These are phyloP conservation scores for Dorcus parallelipipedus DNA, from an alignment of 2,888 invertebrate genomes.

Conservation along the genomic window DNA sequence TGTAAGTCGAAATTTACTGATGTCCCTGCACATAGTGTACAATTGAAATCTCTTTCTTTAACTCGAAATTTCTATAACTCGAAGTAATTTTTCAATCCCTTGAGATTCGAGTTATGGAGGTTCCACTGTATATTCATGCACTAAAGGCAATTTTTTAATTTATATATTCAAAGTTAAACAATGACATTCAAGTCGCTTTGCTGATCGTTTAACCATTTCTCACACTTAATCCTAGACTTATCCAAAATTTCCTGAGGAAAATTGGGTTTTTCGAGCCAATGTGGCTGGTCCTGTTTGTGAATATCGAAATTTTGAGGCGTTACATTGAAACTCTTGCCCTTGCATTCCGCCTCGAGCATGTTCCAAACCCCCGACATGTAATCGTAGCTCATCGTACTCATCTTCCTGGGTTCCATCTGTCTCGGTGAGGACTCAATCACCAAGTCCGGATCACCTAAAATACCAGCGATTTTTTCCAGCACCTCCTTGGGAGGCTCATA, in stretches of 20 bases:
- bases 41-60: too few species aligned
- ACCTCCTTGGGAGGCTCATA: constrained; percentile 12
- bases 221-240: constrained; percentile 36
- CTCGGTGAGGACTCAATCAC: constrained; percentile 2
- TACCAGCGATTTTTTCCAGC: constrained; percentile 8
- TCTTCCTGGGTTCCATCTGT: constrained; percentile 1
- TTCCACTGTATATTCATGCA: too few species aligned
- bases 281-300: constrained; percentile 25
- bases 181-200: background rate
- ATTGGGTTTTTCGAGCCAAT: constrained; percentile 33
- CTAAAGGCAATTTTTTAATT: background rate
- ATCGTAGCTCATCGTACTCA: constrained; percentile 21
- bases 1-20: too few species aligned
- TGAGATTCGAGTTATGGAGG: too few species aligned
- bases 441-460: constrained; percentile 12
- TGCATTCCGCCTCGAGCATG: constrained; percentile 28
- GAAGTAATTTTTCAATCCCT: too few species aligned
- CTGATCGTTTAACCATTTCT: constrained; percentile 35
- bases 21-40: too few species aligned
- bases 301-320: constrained; percentile 32
- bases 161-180: background rate
- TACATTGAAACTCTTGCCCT: constrained; percentile 27
- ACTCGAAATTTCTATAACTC: too few species aligned
- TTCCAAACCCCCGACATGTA: constrained; percentile 35
- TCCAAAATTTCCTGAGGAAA: constrained; percentile 33